Evolutionary conservation across 2,797 vertebrate genomes (phyloP).

Genomic region (Danio choprae): DNA sequence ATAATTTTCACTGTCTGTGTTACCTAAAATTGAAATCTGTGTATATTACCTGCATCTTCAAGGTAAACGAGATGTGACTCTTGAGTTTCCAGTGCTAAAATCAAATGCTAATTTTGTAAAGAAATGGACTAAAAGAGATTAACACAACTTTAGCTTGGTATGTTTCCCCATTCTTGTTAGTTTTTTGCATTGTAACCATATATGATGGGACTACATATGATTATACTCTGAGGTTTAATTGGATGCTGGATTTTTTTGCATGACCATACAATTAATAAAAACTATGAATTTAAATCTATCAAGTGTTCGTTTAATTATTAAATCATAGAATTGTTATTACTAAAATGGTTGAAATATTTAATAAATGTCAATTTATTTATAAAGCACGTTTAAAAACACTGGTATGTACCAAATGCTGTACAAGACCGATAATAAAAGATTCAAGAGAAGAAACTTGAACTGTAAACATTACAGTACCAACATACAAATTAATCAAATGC

Average conservation of each 20-base stretch:
- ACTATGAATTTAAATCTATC: constrained; percentile 86
- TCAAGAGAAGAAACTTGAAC: too few species aligned
- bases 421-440: too few species aligned
- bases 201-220: constrained; percentile 88
- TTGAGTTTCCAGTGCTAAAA: constrained; percentile 69
- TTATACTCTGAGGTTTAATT: constrained; percentile 91
- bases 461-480: too few species aligned
- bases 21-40: constrained; percentile 83
- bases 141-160: constrained; percentile 88
- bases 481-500: too few species aligned
- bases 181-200: constrained; percentile 89
- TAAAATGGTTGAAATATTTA: constrained; percentile 89
- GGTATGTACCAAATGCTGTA: too few species aligned
- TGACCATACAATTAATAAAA: constrained; percentile 96
- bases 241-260: constrained; percentile 98
- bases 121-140: constrained; percentile 70
- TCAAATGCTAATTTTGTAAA: constrained; percentile 78
- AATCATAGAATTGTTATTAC: constrained; percentile 91
- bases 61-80: constrained; percentile 77
- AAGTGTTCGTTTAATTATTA: constrained; percentile 89
- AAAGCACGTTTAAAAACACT: too few species aligned
- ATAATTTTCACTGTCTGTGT: constrained; percentile 87
- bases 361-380: constrained; percentile 71
- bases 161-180: constrained; percentile 81
- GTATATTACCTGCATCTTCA: constrained; percentile 85